phyloP scores from a whole-genome alignment of 2,888 invertebrate species.

The Saturnia japonica region DNA sequence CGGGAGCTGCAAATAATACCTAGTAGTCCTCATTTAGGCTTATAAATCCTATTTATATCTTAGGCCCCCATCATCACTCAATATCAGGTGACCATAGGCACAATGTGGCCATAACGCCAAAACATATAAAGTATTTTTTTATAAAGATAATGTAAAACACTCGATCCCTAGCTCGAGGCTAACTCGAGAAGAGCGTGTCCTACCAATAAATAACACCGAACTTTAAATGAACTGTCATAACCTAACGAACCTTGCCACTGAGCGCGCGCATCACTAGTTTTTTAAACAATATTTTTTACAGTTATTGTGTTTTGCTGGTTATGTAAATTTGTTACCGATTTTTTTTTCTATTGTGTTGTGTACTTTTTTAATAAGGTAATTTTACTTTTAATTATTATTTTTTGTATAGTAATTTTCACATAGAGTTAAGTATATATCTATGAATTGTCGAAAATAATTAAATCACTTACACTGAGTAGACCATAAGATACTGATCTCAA shows the following conservation, averaged over 20 bases:
- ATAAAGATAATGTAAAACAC: slow-evolving; percentile 7
- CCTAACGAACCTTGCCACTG: slow-evolving; percentile 31
- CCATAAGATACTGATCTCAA: no score
- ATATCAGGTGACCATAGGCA: no score
- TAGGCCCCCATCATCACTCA: no score
- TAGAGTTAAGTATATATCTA: no score
- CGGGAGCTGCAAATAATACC: no score
- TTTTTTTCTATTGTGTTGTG: not conserved
- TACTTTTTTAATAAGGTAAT: not conserved
- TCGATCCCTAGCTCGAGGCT: slow-evolving; percentile 29
- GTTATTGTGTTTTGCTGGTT: not conserved
- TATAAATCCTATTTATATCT: no score
- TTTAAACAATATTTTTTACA: not conserved
- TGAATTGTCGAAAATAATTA: no score
- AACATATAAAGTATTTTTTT: no score
- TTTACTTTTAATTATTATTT: not conserved
- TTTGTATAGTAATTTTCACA: not conserved
- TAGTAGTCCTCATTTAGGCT: no score
- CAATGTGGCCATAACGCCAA: no score
- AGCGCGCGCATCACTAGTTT: slow-evolving; percentile 4
- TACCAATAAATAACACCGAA: slow-evolving; percentile 45
- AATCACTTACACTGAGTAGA: no score
- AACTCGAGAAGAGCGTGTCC: slow-evolving; percentile 37
- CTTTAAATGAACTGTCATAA: slow-evolving; percentile 37
- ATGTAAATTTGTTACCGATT: not conserved